Base-by-base conservation (phyloP, 2,113 vertebrate species). In the Peromyscus californicus region DNA sequence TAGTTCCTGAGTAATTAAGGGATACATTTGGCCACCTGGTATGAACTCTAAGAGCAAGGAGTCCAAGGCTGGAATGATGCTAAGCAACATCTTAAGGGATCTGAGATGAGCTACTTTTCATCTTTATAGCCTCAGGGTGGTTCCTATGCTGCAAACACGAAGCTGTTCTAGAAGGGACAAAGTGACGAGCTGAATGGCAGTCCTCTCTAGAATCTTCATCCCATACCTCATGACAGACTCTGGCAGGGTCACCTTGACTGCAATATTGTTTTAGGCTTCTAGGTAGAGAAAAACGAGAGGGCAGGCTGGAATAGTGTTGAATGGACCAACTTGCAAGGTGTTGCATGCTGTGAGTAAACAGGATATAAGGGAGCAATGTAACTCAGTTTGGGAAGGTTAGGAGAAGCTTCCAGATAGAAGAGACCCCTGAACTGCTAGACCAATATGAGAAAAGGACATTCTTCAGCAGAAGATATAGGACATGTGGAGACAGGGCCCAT, bases 121-220 rank as follows among this genome's bases (percentile, higher is more conserved):
- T 74, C 15, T 13, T 82, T 26, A 15, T 1, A 74, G 19, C 90
- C n/a, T 95, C 61, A 70, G 54, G 36, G 57, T 92, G 22, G 51
- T 74, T 88, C 31, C 57, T 54, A 2, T 22, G 17, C 16, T 92
- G n/a, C n/a, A 91, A 80, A 75, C 12, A 69, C 24, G 17, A 91
- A 33, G 59, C 61, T 94, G 45, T 84, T 63, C 57, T 92, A 88
- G 74, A 92, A 31, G 21, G 67, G 45, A 89, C 48, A 90, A 90
- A 15, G 15, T 51, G 10, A 95, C 72, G 42, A 87, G 45, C 5
- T 90, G 63, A 61, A 95, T 26, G 15, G 42, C 92, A 94, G 75
- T 10, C 42, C 22, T 89, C 7, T 59, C 36, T 15, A 86, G 15
- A 19, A 51, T 90, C 91, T 51, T 90, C 51, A 79, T 85, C 67